A percentile compares a stretch with the other conserved stretches of the same genome.
These are phyloP conservation scores for Coracias cyanogaster DNA, from an alignment of 2,797 vertebrate species.

Conservation along the genomic window DNA sequence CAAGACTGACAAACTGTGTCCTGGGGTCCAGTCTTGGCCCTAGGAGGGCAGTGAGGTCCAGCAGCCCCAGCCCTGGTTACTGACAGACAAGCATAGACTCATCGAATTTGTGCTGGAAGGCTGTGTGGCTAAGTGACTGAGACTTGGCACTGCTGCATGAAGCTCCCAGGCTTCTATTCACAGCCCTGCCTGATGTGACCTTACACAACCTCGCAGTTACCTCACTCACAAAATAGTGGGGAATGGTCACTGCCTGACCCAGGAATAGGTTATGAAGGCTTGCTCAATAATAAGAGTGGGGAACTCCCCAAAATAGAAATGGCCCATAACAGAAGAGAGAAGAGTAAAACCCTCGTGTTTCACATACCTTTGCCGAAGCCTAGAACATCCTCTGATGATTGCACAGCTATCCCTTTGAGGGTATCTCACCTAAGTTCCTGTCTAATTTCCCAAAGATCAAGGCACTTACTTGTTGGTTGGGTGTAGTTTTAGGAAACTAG, in stretches of 20 bases:
- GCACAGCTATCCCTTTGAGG: neutral
- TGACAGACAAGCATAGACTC: constrained; percentile 20
- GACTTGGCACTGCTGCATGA: constrained; percentile 46
- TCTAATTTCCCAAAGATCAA: neutral
- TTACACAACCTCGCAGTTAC: constrained; percentile 51
- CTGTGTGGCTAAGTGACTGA: constrained; percentile 70
- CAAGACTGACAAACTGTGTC: neutral
- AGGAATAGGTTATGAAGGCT: constrained; percentile 57
- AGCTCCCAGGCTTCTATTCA: constrained; percentile 60
- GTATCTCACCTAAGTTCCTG: neutral
- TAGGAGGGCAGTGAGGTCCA: neutral
- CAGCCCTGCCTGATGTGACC: constrained; percentile 45
- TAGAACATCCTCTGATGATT: neutral
- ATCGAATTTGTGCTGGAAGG: constrained; percentile 44
- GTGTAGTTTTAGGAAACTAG: neutral
- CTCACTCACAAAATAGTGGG: constrained; percentile 46
- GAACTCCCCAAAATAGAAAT: constrained; percentile 9
- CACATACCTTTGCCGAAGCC: neutral
- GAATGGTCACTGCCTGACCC: constrained; percentile 40
- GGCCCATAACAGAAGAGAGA: neutral
- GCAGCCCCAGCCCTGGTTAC: neutral
- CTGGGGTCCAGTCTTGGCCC: neutral
- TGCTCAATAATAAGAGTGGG: constrained; percentile 29
- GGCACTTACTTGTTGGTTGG: neutral
- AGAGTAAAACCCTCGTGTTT: neutral